These are phyloP conservation scores for Eudemis profundana DNA, from an alignment of 2,888 invertebrate species.

Conservation along the genomic window DNA sequence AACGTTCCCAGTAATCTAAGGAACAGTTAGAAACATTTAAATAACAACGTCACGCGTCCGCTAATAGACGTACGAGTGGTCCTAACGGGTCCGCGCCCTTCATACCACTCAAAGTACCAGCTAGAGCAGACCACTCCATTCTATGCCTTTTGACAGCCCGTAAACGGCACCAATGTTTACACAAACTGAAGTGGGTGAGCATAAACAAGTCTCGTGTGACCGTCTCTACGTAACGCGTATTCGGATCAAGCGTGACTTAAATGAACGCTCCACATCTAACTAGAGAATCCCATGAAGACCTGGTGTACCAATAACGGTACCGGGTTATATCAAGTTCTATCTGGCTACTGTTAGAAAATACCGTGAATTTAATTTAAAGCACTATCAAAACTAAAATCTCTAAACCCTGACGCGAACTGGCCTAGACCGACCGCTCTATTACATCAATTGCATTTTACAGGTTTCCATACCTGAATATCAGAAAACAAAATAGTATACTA, in stretches of 20 bases:
- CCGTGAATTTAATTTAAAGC: too few species aligned
- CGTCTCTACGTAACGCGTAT: slow-evolving; percentile 24
- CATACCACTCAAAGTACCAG: slow-evolving; percentile 59
- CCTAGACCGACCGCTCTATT: too few species aligned
- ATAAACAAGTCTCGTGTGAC: slow-evolving; percentile 37
- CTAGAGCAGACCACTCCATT: slow-evolving; percentile 49
- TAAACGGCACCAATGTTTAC: slow-evolving; percentile 63
- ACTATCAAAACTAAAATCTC: too few species aligned
- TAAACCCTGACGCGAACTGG: too few species aligned
- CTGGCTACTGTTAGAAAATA: too few species aligned
- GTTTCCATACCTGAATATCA: too few species aligned
- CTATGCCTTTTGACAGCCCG: slow-evolving; percentile 59
- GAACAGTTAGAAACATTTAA: slow-evolving; percentile 77
- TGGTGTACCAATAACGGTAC: too few species aligned
- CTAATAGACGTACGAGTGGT: slow-evolving; percentile 66
- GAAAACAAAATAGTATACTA: not conserved
- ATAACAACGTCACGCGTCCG: slow-evolving; percentile 74
- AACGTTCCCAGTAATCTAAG: slow-evolving; percentile 61
- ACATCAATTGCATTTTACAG: too few species aligned
- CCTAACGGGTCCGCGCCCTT: slow-evolving; percentile 77
- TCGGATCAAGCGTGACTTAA: slow-evolving; percentile 8
- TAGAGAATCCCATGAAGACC: not conserved
- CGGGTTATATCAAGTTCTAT: too few species aligned
- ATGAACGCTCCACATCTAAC: slow-evolving; percentile 12
- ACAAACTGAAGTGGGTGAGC: slow-evolving; percentile 56